Evolutionary conservation across 2,888 invertebrate genomes (phyloP).

Genomic region (Diogma glabrata): DNA sequence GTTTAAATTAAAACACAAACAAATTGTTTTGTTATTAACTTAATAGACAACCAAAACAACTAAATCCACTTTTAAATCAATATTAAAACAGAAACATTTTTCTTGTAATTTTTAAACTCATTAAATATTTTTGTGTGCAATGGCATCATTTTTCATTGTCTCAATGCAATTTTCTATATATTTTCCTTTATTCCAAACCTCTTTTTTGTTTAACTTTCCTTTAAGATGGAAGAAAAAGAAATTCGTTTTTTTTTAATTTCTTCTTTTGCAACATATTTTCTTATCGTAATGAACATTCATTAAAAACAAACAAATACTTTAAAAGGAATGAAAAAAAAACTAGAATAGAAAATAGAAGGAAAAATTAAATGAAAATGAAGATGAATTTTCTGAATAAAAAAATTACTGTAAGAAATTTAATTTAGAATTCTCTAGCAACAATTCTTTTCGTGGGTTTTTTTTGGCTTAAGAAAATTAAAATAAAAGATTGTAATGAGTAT

Average conservation of each 20-base stretch:
- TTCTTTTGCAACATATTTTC: constrained; percentile 6
- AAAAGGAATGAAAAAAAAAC: neutral
- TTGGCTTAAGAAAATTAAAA: constrained; percentile 1
- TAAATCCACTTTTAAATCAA: constrained; percentile 6
- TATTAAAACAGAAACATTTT: constrained; percentile 3
- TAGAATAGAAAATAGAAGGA: neutral
- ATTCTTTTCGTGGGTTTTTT: neutral
- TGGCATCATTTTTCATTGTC: constrained; percentile 9
- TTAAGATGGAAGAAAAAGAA: no score
- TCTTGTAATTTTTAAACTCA: constrained; percentile 1
- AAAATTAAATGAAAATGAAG: constrained; percentile 8
- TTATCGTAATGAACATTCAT: constrained; percentile 9
- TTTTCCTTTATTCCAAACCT: neutral
- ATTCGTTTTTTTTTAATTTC: neutral
- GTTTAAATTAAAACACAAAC: no score
- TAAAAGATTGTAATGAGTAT: constrained; percentile 8
- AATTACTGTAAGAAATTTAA: no score
- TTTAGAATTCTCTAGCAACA: neutral
- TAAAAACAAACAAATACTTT: constrained; percentile 8
- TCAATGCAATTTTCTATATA: constrained; percentile 7
- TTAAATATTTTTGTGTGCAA: constrained; percentile 8
- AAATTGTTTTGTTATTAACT: no score
- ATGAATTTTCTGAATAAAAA: constrained; percentile 8
- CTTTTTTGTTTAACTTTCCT: no score
- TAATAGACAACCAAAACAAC: neutral